phyloP scores from a whole-genome alignment of 2,113 vertebrate species.

The Tautogolabrus adspersus region DNA sequence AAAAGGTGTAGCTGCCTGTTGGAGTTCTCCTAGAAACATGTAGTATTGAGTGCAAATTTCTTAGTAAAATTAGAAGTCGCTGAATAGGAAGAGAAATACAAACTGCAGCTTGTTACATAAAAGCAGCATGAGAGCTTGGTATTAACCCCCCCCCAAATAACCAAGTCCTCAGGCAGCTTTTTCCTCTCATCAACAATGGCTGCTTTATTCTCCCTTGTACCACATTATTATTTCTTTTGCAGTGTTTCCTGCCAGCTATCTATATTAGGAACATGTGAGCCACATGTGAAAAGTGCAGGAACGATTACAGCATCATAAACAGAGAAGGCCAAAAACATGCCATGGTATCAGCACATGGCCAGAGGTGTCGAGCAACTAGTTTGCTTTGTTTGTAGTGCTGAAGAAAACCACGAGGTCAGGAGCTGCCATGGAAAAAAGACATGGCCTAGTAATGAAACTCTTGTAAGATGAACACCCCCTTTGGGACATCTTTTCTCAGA shows the following conservation, averaged over 20 bases:
- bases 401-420: conserved; percentile 5
- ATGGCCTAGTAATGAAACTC: conserved; percentile 45
- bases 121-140: conserved; percentile 26
- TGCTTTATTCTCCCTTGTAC: conserved; percentile 50
- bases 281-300: background rate
- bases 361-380: background rate
- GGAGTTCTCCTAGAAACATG: background rate
- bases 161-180: conserved; percentile 16
- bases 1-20: background rate
- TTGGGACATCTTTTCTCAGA: conserved; percentile 28
- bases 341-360: background rate
- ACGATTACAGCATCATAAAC: background rate
- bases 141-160: background rate
- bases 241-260: background rate
- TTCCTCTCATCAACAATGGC: conserved; percentile 45
- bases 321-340: background rate
- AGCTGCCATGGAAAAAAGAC: conserved; percentile 20
- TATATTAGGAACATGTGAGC: conserved; percentile 43
- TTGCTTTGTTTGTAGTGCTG: background rate
- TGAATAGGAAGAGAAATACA: background rate
- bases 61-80: background rate
- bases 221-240: background rate
- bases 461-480: conserved; percentile 34
- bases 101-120: conserved; percentile 12
- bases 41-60: background rate